Evolutionary conservation across 2,888 invertebrate species (phyloP).

Genomic region (Hydriomena furcata): DNA sequence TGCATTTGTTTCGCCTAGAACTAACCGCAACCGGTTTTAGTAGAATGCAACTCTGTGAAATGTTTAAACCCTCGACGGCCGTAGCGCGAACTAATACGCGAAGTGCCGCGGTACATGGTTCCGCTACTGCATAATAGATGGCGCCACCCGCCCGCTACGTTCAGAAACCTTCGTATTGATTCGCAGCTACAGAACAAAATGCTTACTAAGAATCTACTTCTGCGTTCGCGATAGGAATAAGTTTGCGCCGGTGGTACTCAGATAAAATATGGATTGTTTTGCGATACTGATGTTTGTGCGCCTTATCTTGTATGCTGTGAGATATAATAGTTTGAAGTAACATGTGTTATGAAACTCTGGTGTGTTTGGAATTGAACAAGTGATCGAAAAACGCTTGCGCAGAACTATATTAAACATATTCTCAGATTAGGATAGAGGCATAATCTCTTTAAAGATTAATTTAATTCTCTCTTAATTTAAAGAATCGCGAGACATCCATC

Average conservation of each 20-base stretch:
- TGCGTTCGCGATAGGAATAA: constrained; percentile 36
- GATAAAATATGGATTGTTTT: constrained; percentile 66
- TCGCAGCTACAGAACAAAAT: constrained; percentile 15
- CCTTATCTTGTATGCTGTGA: constrained; percentile 53
- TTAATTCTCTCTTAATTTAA: no score
- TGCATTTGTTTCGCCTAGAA: constrained; percentile 7
- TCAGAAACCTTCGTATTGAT: constrained; percentile 20
- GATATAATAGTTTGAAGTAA: constrained; percentile 31
- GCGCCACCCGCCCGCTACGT: constrained; percentile 29
- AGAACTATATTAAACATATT: neutral
- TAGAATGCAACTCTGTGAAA: neutral
- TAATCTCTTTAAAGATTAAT: no score
- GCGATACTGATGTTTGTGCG: constrained; percentile 55
- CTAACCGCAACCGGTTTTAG: constrained; percentile 8
- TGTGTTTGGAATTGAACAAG: constrained; percentile 10
- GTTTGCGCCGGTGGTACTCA: constrained; percentile 51
- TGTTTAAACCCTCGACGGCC: constrained; percentile 14
- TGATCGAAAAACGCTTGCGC: constrained; percentile 5
- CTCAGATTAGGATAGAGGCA: no score
- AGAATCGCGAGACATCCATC: no score
- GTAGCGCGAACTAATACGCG: constrained; percentile 22
- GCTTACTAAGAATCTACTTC: constrained; percentile 29
- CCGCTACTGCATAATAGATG: constrained; percentile 38
- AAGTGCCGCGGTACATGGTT: constrained; percentile 14
- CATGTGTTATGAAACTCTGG: constrained; percentile 27